Evolutionary conservation across 2,888 invertebrate genomes (phyloP).

Genomic region (Stramonita haemastoma): DNA sequence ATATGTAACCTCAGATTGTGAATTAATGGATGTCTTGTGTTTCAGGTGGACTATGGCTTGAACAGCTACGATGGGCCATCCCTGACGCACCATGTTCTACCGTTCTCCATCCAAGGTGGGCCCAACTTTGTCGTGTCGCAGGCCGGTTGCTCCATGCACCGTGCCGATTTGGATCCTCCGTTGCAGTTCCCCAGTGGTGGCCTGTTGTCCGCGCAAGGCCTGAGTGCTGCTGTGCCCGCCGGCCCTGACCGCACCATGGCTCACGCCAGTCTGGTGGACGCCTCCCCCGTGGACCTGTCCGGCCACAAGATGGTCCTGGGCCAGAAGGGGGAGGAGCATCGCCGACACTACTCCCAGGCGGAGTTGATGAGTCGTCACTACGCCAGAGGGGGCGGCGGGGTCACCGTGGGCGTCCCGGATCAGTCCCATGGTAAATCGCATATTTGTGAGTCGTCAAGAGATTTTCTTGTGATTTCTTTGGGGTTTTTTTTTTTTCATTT

Average conservation of each 20-base stretch:
- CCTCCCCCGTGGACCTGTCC: slow-evolving; percentile 71
- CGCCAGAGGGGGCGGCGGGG: slow-evolving; percentile 27
- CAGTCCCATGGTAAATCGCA: slow-evolving; percentile 59
- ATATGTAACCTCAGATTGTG: background rate
- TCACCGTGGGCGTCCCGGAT: slow-evolving; percentile 66
- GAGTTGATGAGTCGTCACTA: slow-evolving; percentile 42
- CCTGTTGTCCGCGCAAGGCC: background rate
- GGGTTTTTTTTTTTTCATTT: background rate
- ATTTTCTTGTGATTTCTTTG: no score
- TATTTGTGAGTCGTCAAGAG: slow-evolving; percentile 27
- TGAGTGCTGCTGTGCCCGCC: background rate
- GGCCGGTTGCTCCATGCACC: slow-evolving; percentile 54
- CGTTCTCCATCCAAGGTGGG: slow-evolving; percentile 51
- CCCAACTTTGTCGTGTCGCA: slow-evolving; percentile 51
- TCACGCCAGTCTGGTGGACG: slow-evolving; percentile 51
- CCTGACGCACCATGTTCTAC: slow-evolving; percentile 52
- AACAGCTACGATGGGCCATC: slow-evolving; percentile 36
- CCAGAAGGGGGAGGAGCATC: slow-evolving; percentile 47
- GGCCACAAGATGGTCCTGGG: slow-evolving; percentile 60
- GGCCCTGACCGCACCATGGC: slow-evolving; percentile 60
- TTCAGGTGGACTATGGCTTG: slow-evolving; percentile 19
- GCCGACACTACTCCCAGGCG: slow-evolving; percentile 41
- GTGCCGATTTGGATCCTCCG: slow-evolving; percentile 48
- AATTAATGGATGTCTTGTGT: background rate
- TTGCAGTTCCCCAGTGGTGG: background rate